Percentiles rank a stretch among this genome's conserved stretches.
Conservation (phyloP, 2,888 invertebrate species). For the Osmoderma eremita region DNA sequence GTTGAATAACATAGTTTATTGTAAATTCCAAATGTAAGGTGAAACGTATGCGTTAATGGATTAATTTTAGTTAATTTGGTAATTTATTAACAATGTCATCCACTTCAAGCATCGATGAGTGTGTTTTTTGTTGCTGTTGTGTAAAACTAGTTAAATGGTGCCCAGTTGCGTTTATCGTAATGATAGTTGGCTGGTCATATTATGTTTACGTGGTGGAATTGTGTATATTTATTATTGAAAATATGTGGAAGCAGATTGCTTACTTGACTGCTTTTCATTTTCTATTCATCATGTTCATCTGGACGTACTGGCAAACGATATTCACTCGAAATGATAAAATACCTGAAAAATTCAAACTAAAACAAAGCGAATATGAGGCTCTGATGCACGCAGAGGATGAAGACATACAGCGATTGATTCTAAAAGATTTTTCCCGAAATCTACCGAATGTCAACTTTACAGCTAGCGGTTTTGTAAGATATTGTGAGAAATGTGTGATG, state of each 20-base stretch:
- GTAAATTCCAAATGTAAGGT: too few relatives aligned
- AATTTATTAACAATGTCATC: neutral
- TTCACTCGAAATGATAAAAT: slow-evolving; percentile 85
- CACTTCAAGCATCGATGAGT: neutral
- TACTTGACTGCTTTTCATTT: slow-evolving; percentile 91
- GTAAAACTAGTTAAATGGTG: slow-evolving; percentile 89
- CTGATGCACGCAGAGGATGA: slow-evolving; percentile 81
- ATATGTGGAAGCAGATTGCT: slow-evolving; percentile 77
- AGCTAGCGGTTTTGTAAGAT: slow-evolving; percentile 79
- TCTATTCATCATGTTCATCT: slow-evolving; percentile 86
- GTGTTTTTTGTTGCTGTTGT: slow-evolving; percentile 68
- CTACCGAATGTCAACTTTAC: slow-evolving; percentile 88
- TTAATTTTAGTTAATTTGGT: neutral
- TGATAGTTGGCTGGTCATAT: slow-evolving; percentile 94
- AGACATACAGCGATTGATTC: slow-evolving; percentile 80
- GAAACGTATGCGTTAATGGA: too few relatives aligned
- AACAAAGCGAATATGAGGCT: slow-evolving; percentile 80
- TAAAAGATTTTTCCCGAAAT: slow-evolving; percentile 83
- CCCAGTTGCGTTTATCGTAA: slow-evolving; percentile 91
- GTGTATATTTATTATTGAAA: slow-evolving; percentile 86
- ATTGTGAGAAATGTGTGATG: slow-evolving; percentile 94
- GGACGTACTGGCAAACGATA: slow-evolving; percentile 97
- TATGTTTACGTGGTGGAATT: slow-evolving; percentile 97
- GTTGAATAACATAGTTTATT: too few relatives aligned
- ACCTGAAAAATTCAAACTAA: slow-evolving; percentile 86